These are phyloP conservation scores for Deilephila porcellus DNA, from an alignment of 2,888 invertebrate species.

Conservation along the genomic window DNA sequence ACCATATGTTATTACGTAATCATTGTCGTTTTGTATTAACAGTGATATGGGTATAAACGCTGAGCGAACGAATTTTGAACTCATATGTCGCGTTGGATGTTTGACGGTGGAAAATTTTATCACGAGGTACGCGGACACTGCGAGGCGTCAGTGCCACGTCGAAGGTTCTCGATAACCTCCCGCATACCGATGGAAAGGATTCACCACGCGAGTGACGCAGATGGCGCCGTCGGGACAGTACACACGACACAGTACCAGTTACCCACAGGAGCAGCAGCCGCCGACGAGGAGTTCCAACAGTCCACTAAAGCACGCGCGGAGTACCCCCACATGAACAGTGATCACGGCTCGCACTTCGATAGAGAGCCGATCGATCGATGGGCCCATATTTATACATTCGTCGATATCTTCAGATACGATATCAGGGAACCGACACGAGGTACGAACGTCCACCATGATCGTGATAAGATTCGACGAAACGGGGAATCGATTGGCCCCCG, in stretches of 20 bases:
- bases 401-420: conserved; percentile 82
- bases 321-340: conserved; percentile 62
- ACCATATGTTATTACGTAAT: conserved; percentile 79
- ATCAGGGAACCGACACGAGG: conserved; percentile 78
- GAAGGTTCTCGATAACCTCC: conserved; percentile 11
- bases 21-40: conserved; percentile 58
- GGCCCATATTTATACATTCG: conserved; percentile 84
- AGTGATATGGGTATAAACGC: conserved; percentile 52
- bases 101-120: conserved; percentile 28
- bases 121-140: conserved; percentile 11
- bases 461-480: conserved; percentile 78
- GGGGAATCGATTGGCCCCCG: conserved; percentile 80
- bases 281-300: conserved; percentile 39
- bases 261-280: conserved; percentile 38
- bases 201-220: background rate
- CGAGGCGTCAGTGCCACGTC: conserved; percentile 33
- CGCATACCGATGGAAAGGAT: background rate
- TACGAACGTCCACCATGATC: conserved; percentile 79
- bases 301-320: conserved; percentile 54
- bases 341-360: conserved; percentile 78
- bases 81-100: conserved; percentile 2
- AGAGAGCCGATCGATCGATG: conserved; percentile 84
- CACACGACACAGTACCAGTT: conserved; percentile 32
- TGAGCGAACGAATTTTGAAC: background rate
- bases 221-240: background rate